Percentiles rank a stretch among this genome's conserved stretches.
phyloP scores from a whole-genome alignment of 2,888 invertebrate genomes.

The Eupithecia dodoneata region DNA sequence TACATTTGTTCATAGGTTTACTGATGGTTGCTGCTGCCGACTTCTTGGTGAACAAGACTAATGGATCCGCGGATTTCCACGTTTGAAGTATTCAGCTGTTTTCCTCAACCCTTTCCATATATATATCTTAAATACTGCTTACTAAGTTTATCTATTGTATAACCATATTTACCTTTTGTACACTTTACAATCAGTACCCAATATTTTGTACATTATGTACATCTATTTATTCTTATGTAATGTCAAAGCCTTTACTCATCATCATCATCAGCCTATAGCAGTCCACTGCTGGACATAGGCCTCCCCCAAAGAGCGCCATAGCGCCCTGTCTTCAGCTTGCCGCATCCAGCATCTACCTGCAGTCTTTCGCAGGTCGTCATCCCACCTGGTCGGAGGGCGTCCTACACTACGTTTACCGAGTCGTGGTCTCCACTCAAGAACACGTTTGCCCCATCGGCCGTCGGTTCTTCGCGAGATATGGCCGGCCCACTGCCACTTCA shows the following conservation, averaged over 20 bases:
- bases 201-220: conserved; percentile 2
- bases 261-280: no score
- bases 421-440: no score
- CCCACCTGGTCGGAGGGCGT: no score
- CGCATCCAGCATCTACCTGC: no score
- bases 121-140: conserved; percentile 6
- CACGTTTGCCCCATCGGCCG: no score
- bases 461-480: no score
- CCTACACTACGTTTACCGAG: no score
- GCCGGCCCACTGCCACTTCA: no score
- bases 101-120: not conserved
- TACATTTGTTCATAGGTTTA: not conserved
- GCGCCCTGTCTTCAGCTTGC: no score
- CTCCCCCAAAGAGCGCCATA: no score
- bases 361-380: no score
- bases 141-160: not conserved
- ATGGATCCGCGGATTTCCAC: not conserved
- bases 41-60: not conserved
- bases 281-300: no score
- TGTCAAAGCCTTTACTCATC: conserved; percentile 1
- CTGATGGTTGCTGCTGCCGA: not conserved
- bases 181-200: not conserved
- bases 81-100: not conserved
- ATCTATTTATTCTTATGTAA: not conserved
- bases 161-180: not conserved